Base-by-base conservation (phyloP, 2,113 vertebrate genomes). In the Fulica atra region DNA sequence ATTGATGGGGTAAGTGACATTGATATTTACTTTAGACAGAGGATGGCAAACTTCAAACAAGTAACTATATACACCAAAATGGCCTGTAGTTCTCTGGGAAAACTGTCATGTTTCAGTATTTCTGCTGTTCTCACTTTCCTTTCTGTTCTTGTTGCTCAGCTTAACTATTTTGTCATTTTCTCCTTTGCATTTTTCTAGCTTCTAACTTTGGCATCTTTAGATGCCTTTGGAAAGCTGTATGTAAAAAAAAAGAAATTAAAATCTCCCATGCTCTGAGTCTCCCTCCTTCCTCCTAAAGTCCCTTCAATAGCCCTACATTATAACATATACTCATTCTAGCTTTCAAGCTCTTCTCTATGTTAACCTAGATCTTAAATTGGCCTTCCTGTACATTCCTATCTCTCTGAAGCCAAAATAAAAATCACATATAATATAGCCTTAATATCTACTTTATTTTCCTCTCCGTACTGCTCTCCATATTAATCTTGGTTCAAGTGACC, bases 1-100 rank as follows among this genome's bases (percentile, higher is more conserved):
- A 46, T 56, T 93, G 60, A 95, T 8, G 97, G 93, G 95, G 97
- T 97, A 97, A 96, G 94, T 96, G 79, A n/a, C 44, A 61, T 16
- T 35, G 64, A 42, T 88, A 69, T 33, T 91, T 83, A 16, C 40
- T 65, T 90, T 61, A 46, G 46, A 46, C 10, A 46, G 17, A 54
- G 24, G 28, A 73, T 74, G 44, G 25, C 56, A 38, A 9, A 42
- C 38, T 68, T 86, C 61, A 70, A 63, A 38, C 13, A 54, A 44
- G 24, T 46, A 79, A 66, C 16, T 38, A 8, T 14, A 23, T 51
- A 40, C 24, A 76, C 36, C 26, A 70, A 86, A 57, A 53, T 35
- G 1, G 77, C 3, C 28, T 63, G 1, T 24, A 63, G 23, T 31
- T 93, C 44, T 85, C 11, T 44, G n/a, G 36, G 46, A 71, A 83